A percentile compares a stretch with the other conserved stretches of the same genome.
These are phyloP conservation scores for Penaeus indicus DNA, from an alignment of 1,140 invertebrate species.

Conservation along the genomic window DNA sequence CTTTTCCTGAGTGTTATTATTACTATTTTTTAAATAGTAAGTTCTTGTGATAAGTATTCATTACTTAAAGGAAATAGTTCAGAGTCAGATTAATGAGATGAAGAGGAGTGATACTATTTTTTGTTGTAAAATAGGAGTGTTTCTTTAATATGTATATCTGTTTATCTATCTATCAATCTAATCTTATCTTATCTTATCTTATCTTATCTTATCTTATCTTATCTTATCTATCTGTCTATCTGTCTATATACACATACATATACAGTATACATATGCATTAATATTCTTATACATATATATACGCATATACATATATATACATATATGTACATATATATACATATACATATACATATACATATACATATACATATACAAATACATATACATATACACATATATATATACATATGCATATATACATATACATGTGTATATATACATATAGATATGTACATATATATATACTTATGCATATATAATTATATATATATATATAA, in stretches of 20 bases:
- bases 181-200: slow-evolving; percentile 2
- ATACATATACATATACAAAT: background rate
- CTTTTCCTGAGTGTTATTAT: no score
- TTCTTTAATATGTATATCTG: no score
- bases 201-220: slow-evolving; percentile 14
- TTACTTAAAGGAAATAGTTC: no score
- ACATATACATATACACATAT: background rate
- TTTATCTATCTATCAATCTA: no score
- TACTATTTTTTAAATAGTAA: no score
- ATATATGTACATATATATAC: background rate
- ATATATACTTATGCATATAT: slow-evolving; percentile 37
- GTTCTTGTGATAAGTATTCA: no score
- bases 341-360: background rate
- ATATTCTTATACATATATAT: slow-evolving; percentile 17
- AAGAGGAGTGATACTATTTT: background rate
- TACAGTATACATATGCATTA: slow-evolving; percentile 12
- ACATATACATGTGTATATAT: slow-evolving; percentile 18
- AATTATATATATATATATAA: background rate
- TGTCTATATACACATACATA: slow-evolving; percentile 36
- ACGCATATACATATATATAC: background rate
- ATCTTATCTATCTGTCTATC: slow-evolving; percentile 20
- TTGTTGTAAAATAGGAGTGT: background rate
- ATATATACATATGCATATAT: slow-evolving; percentile 15
- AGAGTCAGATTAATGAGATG: no score
- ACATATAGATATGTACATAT: slow-evolving; percentile 36